These are phyloP conservation scores for Vollenhovia emeryi DNA, from an alignment of 1,140 invertebrate species.

Conservation along the genomic window DNA sequence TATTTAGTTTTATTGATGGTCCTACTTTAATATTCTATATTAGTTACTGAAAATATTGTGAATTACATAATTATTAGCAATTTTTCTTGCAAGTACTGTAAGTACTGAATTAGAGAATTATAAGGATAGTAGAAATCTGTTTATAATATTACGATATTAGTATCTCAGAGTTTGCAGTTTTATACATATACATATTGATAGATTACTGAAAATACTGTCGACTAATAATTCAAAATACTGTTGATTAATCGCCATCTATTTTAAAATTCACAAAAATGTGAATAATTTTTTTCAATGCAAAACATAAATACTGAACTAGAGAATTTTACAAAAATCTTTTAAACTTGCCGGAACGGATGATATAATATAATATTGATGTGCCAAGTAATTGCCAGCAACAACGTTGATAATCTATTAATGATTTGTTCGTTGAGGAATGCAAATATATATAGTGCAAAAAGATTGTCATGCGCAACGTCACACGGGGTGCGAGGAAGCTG, in stretches of 20 bases:
- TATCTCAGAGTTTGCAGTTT: neutral
- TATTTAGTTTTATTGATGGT: no score
- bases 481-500: conserved; percentile 60
- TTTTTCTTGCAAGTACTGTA: neutral
- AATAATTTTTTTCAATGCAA: neutral
- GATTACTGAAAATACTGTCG: neutral
- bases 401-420: neutral
- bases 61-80: neutral
- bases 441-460: neutral
- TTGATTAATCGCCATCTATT: neutral
- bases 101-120: neutral
- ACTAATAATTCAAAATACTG: neutral
- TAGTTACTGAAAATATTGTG: neutral
- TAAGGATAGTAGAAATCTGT: neutral
- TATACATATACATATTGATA: neutral
- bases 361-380: neutral
- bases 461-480: neutral
- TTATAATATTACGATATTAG: neutral
- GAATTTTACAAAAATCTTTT: neutral
- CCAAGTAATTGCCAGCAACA: neutral
- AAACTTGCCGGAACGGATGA: neutral
- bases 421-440: neutral
- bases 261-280: neutral
- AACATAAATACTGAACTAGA: neutral
- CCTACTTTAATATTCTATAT: neutral